Conservation (phyloP, 2,113 vertebrate genomes). For the Urocolius indicus region DNA sequence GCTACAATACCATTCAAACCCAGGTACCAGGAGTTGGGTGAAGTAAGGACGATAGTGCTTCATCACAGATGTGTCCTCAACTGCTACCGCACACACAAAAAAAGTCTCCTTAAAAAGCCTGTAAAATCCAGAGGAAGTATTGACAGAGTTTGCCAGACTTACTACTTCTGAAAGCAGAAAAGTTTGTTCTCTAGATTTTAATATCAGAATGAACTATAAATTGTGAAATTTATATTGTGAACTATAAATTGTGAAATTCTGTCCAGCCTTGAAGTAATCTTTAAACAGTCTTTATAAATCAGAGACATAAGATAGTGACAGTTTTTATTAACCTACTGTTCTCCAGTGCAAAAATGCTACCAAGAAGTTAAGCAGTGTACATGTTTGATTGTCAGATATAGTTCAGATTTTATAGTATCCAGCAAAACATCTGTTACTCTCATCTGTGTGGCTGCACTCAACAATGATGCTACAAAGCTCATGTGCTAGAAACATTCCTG, state of each 20-base stretch:
- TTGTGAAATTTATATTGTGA: background rate
- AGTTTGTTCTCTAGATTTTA: background rate
- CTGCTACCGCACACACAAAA: background rate
- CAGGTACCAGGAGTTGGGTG: background rate
- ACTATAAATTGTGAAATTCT: background rate
- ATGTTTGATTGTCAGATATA: background rate
- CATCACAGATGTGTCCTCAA: background rate
- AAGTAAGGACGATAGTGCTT: background rate
- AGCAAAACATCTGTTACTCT: background rate
- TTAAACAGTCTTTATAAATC: background rate
- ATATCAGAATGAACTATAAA: background rate
- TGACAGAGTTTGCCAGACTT: background rate
- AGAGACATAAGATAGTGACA: background rate
- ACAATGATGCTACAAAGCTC: background rate
- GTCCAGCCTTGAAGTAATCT: background rate
- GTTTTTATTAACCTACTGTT: background rate
- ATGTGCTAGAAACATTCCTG: background rate
- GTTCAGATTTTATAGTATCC: background rate
- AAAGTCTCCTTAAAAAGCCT: background rate
- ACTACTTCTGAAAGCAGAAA: background rate
- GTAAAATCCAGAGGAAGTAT: background rate
- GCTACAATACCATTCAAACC: background rate
- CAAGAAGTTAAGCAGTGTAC: background rate
- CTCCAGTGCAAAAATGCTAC: background rate
- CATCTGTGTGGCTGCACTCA: background rate